Base-by-base conservation (phyloP, 2,113 vertebrate genomes). In the Notarius lentiginosus region DNA sequence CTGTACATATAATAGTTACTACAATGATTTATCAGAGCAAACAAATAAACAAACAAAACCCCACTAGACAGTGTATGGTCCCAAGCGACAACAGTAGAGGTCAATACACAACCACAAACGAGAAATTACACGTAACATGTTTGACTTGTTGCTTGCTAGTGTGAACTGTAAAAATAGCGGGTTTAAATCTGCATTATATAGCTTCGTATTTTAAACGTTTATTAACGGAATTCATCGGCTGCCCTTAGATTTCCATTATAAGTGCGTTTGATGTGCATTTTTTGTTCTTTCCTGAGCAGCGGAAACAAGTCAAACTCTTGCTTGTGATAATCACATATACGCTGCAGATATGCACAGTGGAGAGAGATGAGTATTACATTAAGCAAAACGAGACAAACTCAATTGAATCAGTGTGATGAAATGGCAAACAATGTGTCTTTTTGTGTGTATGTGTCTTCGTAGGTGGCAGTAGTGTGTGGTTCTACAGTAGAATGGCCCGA, bases 401-500 rank as follows among this genome's bases (percentile, higher is more conserved):
- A 30, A 5, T 10, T 30, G n/a, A 53, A 51, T 55, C 24, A 53
- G 55, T 27, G 51, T 30, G n/a, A 41, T 80, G 77, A 80, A 80
- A 58, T 34, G 55, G 60, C 17, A 5, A 79, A 34, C 55, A 80
- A 0, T 81, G 30, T 77, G 18, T 84, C 27, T 79, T 11, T 61
- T 7, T 66, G 6, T 75, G 12, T 84, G 72, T 55, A 2, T 79
- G 47, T 72, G 58, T 86, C 17, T 88, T 20, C 86, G 61, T 58
- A 95, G 94, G 92, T 94, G 92, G 92, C 88, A 87, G 79, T 91
- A 6, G 90, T 53, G 83, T 60, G 79, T 91, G 90, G 92, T 5
- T 94, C 94, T 0, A 94, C 94, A 92, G 93, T 93, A 53, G 92
- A 93, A 90, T 91, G 89, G 51, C 88, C 93, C 0, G 84, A 79